Evolutionary conservation across 2,113 vertebrate genomes (phyloP).

Genomic region (Mohoua ochrocephala): DNA sequence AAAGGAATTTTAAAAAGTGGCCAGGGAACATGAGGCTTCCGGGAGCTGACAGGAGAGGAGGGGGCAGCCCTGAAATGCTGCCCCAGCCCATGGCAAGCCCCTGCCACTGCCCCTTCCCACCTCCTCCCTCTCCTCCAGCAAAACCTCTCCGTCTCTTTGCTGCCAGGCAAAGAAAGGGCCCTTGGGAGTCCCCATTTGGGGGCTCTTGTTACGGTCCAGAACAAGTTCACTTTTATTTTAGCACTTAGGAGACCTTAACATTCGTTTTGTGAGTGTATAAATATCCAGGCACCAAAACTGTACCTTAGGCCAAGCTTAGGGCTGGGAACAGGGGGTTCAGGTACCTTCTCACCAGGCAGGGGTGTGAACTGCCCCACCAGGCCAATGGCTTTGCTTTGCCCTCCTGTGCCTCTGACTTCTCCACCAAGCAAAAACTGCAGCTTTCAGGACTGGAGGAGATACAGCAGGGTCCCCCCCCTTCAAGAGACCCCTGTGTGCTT

Average conservation of each 20-base stretch:
- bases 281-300: background rate
- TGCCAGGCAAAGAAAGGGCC: background rate
- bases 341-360: fast-evolving
- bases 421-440: background rate
- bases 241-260: background rate
- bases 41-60: background rate
- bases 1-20: background rate
- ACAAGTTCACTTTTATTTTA: background rate
- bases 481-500: fast-evolving
- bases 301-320: background rate
- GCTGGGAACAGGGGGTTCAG: background rate
- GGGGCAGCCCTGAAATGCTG: background rate
- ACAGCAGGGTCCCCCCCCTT: background rate
- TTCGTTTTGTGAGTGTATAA: background rate
- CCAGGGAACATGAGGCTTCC: background rate
- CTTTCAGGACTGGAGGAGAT: background rate
- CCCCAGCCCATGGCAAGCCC: background rate
- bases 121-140: background rate
- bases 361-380: fast-evolving
- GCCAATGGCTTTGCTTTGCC: background rate
- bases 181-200: background rate
- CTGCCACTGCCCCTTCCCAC: background rate
- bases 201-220: background rate
- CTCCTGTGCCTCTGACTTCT: background rate
- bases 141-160: background rate